Percentiles rank a stretch among this genome's conserved stretches.
Conservation (phyloP, 1,140 invertebrate species). For the Drosophila kikkawai region DNA sequence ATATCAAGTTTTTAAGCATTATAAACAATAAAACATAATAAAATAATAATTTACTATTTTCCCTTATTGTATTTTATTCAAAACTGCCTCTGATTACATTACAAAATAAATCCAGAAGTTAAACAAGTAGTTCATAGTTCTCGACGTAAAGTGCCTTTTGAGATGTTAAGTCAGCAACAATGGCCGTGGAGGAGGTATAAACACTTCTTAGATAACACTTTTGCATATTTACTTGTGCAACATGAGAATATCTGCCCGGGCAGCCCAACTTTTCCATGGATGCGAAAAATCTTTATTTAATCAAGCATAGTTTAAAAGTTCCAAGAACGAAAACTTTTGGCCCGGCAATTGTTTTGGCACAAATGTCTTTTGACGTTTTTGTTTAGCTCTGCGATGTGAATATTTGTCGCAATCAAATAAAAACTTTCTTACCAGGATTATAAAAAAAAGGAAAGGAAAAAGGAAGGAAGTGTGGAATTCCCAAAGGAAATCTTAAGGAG, state of each 20-base stretch:
- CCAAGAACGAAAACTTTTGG: slow-evolving; percentile 41
- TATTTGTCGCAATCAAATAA: slow-evolving; percentile 80
- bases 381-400: slow-evolving; percentile 53
- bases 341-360: slow-evolving; percentile 57
- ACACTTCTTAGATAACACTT: slow-evolving; percentile 49
- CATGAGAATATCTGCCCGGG: slow-evolving; percentile 30
- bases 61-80: neutral
- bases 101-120: slow-evolving; percentile 21
- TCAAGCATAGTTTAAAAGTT: slow-evolving; percentile 75
- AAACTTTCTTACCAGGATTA: slow-evolving; percentile 67
- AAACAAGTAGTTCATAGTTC: slow-evolving; percentile 18
- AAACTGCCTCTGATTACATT: neutral
- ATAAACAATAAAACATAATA: too few species aligned
- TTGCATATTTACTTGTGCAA: slow-evolving; percentile 67
- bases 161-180: slow-evolving; percentile 16
- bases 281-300: slow-evolving; percentile 77
- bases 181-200: slow-evolving; percentile 28
- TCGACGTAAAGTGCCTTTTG: slow-evolving; percentile 24
- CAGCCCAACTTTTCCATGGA: slow-evolving; percentile 34
- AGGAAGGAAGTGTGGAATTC: slow-evolving; percentile 23
- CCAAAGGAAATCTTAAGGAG: slow-evolving; percentile 25
- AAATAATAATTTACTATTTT: neutral
- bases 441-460: slow-evolving; percentile 15
- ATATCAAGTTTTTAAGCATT: too few species aligned
- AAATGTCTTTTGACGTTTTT: slow-evolving; percentile 72